These are phyloP conservation scores for Emys orbicularis DNA, from an alignment of 2,797 vertebrate species.

Conservation along the genomic window DNA sequence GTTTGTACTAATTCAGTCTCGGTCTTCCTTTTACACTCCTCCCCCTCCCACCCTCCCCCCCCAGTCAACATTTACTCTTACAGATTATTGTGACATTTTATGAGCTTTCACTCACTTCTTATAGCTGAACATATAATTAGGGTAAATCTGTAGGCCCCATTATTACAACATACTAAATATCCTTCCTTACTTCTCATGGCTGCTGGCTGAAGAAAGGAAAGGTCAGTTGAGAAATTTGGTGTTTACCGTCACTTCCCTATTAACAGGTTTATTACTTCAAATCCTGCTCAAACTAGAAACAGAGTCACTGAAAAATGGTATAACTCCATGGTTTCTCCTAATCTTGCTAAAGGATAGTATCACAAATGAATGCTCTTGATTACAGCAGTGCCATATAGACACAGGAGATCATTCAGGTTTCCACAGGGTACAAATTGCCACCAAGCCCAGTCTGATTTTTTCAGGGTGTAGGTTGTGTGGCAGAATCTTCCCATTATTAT, in stretches of 20 bases:
- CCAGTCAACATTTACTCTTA: not conserved
- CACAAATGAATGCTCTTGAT: not conserved
- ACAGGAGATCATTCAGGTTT: not conserved
- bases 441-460: not conserved
- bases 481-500: not conserved
- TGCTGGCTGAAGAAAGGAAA: not conserved
- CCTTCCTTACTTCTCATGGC: not conserved
- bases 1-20: not conserved
- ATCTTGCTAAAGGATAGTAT: not conserved
- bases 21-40: not conserved
- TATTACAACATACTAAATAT: not conserved
- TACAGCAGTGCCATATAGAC: constrained; percentile 7
- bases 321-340: not conserved
- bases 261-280: not conserved
- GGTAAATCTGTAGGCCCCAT: not conserved
- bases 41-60: too few relatives aligned
- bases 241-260: not conserved
- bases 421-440: not conserved
- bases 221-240: not conserved
- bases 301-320: not conserved
- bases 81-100: not conserved
- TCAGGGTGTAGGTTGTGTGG: not conserved
- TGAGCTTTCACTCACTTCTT: not conserved
- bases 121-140: not conserved
- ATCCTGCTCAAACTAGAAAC: constrained; percentile 4